Evolutionary conservation across 2,888 invertebrate species (phyloP).

Genomic region (Cephus nigrinus): DNA sequence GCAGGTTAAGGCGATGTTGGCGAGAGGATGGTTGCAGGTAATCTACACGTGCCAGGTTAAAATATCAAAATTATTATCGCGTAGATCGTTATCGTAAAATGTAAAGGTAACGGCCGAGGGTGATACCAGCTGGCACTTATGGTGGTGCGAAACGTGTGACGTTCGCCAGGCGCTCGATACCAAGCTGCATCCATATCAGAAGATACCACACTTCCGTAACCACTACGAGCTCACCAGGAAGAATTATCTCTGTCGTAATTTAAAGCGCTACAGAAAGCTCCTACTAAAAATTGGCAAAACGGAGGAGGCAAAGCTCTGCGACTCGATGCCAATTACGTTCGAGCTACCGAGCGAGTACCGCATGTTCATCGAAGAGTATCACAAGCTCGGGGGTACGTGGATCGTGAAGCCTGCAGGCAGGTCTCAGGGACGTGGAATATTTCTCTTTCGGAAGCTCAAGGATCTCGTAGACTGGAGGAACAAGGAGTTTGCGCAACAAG

Average conservation of each 20-base stretch:
- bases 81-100: conserved; percentile 18
- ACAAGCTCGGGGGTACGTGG: conserved; percentile 71
- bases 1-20: conserved; percentile 48
- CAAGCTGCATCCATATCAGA: conserved; percentile 55
- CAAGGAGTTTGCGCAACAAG: conserved; percentile 35
- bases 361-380: conserved; percentile 72
- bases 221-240: conserved; percentile 73
- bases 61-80: conserved; percentile 8
- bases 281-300: conserved; percentile 47
- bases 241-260: conserved; percentile 70
- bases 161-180: conserved; percentile 59
- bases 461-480: conserved; percentile 57
- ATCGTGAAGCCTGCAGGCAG: conserved; percentile 74
- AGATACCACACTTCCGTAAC: conserved; percentile 72
- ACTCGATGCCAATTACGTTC: conserved; percentile 72
- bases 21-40: conserved; percentile 56
- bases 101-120: conserved; percentile 57
- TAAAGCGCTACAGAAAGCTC: conserved; percentile 65
- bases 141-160: conserved; percentile 72
- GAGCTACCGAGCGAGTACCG: conserved; percentile 73
- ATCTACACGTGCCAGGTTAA: conserved; percentile 1
- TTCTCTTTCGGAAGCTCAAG: conserved; percentile 69
- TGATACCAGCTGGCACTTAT: conserved; percentile 69
- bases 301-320: conserved; percentile 67
- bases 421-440: conserved; percentile 73